Evolutionary conservation across 37 sponge, comb jelly and placozoan genomes (phyloP), one percentile per base, ranked within the genome.

Genomic region (Tethya wilhelma): DNA sequence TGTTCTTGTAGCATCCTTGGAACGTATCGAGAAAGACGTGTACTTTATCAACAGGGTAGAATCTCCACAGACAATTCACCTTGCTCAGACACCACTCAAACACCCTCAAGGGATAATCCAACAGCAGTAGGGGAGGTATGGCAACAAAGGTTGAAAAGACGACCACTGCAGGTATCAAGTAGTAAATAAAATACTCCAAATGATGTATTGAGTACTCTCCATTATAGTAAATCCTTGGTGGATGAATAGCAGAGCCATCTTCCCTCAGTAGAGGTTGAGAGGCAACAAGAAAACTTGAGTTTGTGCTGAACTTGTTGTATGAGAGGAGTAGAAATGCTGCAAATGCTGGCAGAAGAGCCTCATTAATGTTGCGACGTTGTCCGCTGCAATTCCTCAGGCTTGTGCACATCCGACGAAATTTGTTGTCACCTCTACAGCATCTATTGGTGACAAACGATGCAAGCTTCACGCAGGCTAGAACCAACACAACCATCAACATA

Each of bases 321-420:
- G 89, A 78, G 29, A 89, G 73, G 0, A 89, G 60, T 39, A 89
- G 41, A 45, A 89, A 82, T 29, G 84, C 42, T 2, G 78, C 73
- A 71, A 89, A 72, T 38, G 78, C 84, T 74, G 59, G 85, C 26
- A 84, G 56, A 14, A 69, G 68, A 6, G 85, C 71, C 30, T 68
- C 12, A 5, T 45, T 56, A 2, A 84, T 23, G 28, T 78, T 75
- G 2, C 34, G n/a, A n/a, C n/a, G n/a, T n/a, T n/a, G n/a, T n/a
- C n/a, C n/a, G n/a, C n/a, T n/a, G n/a, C n/a, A n/a, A n/a, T n/a
- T n/a, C n/a, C n/a, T n/a, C n/a, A n/a, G n/a, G n/a, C n/a, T n/a
- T n/a, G n/a, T n/a, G n/a, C n/a, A n/a, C n/a, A n/a, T n/a, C n/a
- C n/a, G n/a, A n/a, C n/a, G n/a, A n/a, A n/a, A n/a, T n/a, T n/a